Percentiles rank a stretch among this genome's conserved stretches.
Evolutionary conservation across 2,888 invertebrate species (phyloP).

Genomic region (Brachycybe producta): DNA sequence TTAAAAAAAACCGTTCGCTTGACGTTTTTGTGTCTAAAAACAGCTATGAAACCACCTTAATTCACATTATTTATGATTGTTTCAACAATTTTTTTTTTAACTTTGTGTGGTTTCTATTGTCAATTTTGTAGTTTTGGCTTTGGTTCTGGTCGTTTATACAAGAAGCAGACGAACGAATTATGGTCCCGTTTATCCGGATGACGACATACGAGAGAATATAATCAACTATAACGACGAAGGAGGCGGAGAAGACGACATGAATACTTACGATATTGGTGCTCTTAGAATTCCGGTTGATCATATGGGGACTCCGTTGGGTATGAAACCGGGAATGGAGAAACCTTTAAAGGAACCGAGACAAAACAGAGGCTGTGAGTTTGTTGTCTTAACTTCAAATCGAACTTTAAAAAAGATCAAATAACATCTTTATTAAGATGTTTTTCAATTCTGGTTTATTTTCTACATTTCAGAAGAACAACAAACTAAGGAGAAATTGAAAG

Average conservation of each 20-base stretch:
- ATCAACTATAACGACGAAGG: conserved; percentile 97
- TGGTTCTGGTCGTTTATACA: conserved; percentile 76
- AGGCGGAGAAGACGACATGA: conserved; percentile 89
- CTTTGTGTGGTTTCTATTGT: no score
- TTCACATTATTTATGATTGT: no score
- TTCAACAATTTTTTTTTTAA: no score
- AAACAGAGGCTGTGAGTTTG: conserved; percentile 21
- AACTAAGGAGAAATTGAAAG: no score
- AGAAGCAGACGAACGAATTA: conserved; percentile 60
- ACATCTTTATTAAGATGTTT: background rate
- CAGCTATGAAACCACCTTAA: no score
- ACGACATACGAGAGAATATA: conserved; percentile 93
- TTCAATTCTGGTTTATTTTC: background rate
- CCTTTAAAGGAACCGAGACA: conserved; percentile 21
- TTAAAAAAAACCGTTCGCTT: no score
- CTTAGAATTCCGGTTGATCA: conserved; percentile 40
- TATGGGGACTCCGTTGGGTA: conserved; percentile 19
- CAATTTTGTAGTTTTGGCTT: conserved; percentile 40
- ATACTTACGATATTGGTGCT: conserved; percentile 76
- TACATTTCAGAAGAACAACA: background rate
- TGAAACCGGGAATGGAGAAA: conserved; percentile 23
- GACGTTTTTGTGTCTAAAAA: no score
- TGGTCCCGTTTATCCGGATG: conserved; percentile 73
- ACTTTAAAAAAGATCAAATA: background rate
- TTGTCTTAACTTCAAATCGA: background rate